Conservation (phyloP, 2,797 vertebrate genomes). For the Cirrhinus molitorella region DNA sequence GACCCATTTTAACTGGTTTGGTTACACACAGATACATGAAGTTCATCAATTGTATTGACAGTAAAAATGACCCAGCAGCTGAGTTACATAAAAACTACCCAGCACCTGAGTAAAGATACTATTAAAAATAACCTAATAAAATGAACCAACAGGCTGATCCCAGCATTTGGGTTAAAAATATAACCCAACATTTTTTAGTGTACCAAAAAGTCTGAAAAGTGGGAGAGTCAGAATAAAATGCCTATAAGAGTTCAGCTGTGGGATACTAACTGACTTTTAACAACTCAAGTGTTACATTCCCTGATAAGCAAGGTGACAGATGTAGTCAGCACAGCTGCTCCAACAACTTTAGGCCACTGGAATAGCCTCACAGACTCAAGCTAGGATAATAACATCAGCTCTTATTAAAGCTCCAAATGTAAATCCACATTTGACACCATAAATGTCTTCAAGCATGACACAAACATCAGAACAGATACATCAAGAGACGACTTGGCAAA, state of each 20-base stretch:
- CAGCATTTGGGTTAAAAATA: too few relatives aligned
- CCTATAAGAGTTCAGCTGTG: background rate
- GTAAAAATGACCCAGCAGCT: too few relatives aligned
- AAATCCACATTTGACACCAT: constrained; percentile 32
- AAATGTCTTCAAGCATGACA: constrained; percentile 37
- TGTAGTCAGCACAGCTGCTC: background rate
- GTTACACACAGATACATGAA: too few relatives aligned
- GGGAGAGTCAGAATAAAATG: background rate
- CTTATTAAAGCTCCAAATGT: constrained; percentile 41
- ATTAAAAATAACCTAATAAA: too few relatives aligned
- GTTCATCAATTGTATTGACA: too few relatives aligned
- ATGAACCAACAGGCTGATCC: too few relatives aligned
- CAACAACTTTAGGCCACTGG: background rate
- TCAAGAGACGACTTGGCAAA: constrained; percentile 1
- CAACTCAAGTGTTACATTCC: constrained; percentile 35
- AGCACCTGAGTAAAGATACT: too few relatives aligned
- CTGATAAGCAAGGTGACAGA: constrained; percentile 20
- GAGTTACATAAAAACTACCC: too few relatives aligned
- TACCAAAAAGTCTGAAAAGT: too few relatives aligned
- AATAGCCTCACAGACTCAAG: constrained; percentile 40
- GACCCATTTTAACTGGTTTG: too few relatives aligned
- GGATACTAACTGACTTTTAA: constrained; percentile 14
- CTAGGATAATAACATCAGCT: constrained; percentile 42
- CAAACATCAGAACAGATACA: constrained; percentile 23
- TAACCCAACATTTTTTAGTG: too few relatives aligned